Conservation (phyloP, 2,797 vertebrate genomes). For the Acropternis orthonyx region DNA sequence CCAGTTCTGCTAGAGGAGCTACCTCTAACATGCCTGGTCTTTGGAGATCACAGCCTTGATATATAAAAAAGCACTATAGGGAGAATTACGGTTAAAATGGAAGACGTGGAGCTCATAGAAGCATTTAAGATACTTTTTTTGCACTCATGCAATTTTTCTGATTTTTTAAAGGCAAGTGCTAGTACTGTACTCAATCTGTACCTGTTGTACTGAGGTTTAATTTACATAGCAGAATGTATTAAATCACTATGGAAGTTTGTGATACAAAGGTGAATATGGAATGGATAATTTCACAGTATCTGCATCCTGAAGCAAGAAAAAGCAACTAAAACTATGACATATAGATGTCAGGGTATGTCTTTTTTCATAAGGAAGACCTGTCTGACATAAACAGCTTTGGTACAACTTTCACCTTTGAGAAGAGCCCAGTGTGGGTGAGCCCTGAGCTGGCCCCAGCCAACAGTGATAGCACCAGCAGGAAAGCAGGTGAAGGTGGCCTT, state of each 20-base stretch:
- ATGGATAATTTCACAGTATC: background rate
- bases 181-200: background rate
- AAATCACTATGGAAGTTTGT: background rate
- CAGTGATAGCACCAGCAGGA: background rate
- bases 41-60: background rate
- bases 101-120: background rate
- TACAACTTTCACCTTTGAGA: background rate
- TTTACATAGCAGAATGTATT: background rate
- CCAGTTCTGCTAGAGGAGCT: conserved; percentile 46
- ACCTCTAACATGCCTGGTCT: background rate
- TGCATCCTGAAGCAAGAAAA: background rate
- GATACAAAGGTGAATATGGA: background rate
- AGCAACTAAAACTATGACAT: background rate
- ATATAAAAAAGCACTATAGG: background rate
- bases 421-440: background rate
- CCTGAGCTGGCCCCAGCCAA: background rate
- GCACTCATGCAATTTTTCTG: background rate
- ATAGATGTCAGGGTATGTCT: background rate
- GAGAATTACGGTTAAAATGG: background rate
- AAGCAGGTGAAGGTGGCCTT: background rate
- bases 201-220: background rate
- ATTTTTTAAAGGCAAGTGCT: background rate
- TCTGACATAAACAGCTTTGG: background rate
- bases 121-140: background rate
- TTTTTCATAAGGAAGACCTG: background rate